Conservation (phyloP, 2,888 invertebrate species). For the Lissocephala sabroskyi region DNA sequence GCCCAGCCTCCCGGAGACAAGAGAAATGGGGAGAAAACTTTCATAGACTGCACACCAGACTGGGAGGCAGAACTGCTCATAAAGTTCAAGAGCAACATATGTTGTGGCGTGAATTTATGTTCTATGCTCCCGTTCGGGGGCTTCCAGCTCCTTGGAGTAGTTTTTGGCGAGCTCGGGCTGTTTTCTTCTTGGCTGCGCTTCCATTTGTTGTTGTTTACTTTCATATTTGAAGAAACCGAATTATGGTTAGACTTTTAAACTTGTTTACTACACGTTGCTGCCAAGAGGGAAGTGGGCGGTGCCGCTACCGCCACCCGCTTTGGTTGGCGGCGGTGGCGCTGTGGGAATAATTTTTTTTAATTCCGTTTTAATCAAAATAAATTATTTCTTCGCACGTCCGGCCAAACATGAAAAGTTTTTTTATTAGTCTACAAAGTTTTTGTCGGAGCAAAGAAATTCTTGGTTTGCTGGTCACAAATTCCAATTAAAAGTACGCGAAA, state of each 20-base stretch:
- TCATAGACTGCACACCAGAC: conserved; percentile 5
- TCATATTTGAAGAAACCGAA: conserved; percentile 57
- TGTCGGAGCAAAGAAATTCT: no score
- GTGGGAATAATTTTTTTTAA: conserved; percentile 54
- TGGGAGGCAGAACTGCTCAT: conserved; percentile 21
- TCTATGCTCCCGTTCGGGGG: no score
- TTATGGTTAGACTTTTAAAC: conserved; percentile 70
- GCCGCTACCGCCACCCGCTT: conserved; percentile 4
- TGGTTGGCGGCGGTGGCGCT: conserved; percentile 1
- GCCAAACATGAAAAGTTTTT: conserved; percentile 11
- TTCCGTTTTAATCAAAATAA: conserved; percentile 63
- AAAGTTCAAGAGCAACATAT: conserved; percentile 61
- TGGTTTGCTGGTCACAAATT: no score
- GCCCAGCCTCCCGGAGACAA: conserved; percentile 51
- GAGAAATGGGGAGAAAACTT: no score
- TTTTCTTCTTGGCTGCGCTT: conserved; percentile 5
- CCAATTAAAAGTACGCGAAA: no score
- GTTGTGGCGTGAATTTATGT: conserved; percentile 59
- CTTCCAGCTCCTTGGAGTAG: no score
- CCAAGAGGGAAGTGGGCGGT: no score
- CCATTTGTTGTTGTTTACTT: conserved; percentile 29
- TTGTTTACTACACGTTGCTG: conserved; percentile 68
- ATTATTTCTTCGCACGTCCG: conserved; percentile 56
- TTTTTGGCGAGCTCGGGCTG: neutral
- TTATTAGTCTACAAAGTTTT: conserved; percentile 44